phyloP scores from a whole-genome alignment of 2,797 vertebrate species.

The Sebastes goodei region DNA sequence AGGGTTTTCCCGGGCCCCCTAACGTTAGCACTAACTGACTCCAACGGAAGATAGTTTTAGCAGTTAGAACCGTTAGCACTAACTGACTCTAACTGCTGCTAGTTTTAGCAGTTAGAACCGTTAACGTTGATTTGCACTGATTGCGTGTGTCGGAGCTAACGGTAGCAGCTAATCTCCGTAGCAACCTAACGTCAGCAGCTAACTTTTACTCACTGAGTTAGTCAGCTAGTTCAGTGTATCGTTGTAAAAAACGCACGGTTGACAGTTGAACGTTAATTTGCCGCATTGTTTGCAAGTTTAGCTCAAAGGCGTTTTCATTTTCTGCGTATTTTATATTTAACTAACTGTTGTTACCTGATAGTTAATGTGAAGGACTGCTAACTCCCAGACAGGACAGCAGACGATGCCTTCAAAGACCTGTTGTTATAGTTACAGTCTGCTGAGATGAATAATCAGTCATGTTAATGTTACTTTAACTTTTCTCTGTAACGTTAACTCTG shows the following conservation, averaged over 20 bases:
- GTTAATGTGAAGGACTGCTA: not conserved
- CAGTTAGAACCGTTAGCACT: not conserved
- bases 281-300: not conserved
- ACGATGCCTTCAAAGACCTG: not conserved
- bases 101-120: not conserved
- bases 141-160: constrained; percentile 40
- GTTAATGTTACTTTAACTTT: not conserved
- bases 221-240: not conserved
- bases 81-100: too few relatives aligned
- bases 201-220: constrained; percentile 22
- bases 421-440: not conserved
- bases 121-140: constrained; percentile 26
- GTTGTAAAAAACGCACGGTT: not conserved
- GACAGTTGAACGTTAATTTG: not conserved
- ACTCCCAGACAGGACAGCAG: not conserved
- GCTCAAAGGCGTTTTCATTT: rapidly evolving
- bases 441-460: not conserved
- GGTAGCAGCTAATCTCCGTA: constrained; percentile 27
- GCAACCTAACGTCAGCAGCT: constrained; percentile 32
- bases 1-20: not conserved
- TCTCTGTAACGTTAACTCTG: too few relatives aligned
- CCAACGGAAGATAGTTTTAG: constrained; percentile 6
- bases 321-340: not conserved
- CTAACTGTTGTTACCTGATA: not conserved
- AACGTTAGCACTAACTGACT: not conserved